These are phyloP conservation scores for Drosophila saltans DNA, from an alignment of 1,140 invertebrate genomes.

Conservation along the genomic window DNA sequence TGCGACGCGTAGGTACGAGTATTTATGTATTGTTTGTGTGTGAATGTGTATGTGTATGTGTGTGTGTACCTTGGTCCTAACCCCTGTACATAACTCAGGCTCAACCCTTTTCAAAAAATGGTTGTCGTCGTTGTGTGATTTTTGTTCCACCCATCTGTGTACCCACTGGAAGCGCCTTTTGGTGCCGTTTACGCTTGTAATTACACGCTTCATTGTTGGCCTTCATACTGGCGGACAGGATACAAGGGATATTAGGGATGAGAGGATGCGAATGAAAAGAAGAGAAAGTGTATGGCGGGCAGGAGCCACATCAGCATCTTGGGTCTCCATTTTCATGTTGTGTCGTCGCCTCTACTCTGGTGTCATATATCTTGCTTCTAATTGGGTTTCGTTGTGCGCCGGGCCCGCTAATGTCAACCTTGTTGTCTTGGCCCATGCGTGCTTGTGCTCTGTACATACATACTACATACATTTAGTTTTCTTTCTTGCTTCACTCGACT, in stretches of 20 bases:
- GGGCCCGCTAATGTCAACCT: slow-evolving; percentile 78
- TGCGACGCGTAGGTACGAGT: slow-evolving; percentile 65
- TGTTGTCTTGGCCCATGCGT: slow-evolving; percentile 55
- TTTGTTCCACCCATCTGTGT: slow-evolving; percentile 41
- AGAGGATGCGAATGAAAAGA: not conserved
- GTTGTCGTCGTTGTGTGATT: slow-evolving; percentile 73
- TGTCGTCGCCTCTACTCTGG: slow-evolving; percentile 77
- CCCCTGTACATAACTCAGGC: slow-evolving; percentile 57
- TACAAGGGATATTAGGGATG: not conserved
- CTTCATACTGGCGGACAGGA: slow-evolving; percentile 25
- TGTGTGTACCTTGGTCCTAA: slow-evolving; percentile 47
- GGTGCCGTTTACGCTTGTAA: slow-evolving; percentile 78
- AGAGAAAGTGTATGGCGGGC: slow-evolving; percentile 13
- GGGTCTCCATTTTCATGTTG: slow-evolving; percentile 75
- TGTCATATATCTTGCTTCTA: slow-evolving; percentile 78
- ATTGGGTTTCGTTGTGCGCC: slow-evolving; percentile 78
- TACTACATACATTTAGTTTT: not conserved
- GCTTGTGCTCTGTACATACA: slow-evolving; percentile 14
- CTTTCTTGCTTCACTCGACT: slow-evolving; percentile 20
- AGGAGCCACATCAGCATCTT: slow-evolving; percentile 18
- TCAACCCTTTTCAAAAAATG: slow-evolving; percentile 79
- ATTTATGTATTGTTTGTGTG: slow-evolving; percentile 1
- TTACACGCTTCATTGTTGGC: slow-evolving; percentile 83
- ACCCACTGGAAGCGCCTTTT: slow-evolving; percentile 55
- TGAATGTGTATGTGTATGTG: slow-evolving; percentile 23